A percentile compares a stretch with the other conserved stretches of the same genome.
Conservation (phyloP, 2,113 vertebrate species). For the Carlito syrichta region DNA sequence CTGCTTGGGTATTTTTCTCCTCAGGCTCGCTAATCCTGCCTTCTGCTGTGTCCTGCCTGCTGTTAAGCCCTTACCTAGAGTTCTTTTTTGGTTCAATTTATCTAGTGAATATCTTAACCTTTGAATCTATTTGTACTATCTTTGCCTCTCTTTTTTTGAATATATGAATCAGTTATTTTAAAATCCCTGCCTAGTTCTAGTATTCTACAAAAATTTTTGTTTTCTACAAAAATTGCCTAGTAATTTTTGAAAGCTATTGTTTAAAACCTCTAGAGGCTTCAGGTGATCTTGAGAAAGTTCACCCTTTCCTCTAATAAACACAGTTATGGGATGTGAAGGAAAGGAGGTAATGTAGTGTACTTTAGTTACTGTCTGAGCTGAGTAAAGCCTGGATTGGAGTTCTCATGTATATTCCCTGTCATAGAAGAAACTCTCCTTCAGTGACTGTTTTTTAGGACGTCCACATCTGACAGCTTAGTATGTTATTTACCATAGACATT, state of each 20-base stretch:
- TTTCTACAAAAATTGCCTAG: no score
- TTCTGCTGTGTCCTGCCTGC: not conserved
- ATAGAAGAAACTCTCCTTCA: not conserved
- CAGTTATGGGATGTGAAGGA: not conserved
- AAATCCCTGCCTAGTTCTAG: not conserved
- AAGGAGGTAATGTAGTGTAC: not conserved
- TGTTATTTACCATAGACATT: not conserved
- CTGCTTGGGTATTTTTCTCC: not conserved
- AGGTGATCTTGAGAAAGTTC: not conserved
- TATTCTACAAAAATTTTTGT: no score
- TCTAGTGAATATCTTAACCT: not conserved
- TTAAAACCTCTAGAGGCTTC: not conserved
- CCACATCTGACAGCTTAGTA: not conserved
- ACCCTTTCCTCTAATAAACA: not conserved
- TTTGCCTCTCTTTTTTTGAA: not conserved
- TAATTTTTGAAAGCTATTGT: not conserved
- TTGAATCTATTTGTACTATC: not conserved
- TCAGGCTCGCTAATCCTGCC: not conserved
- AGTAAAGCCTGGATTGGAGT: not conserved
- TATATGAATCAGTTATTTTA: not conserved
- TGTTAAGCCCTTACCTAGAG: not conserved
- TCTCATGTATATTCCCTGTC: not conserved
- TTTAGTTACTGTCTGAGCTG: not conserved
- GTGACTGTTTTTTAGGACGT: not conserved
- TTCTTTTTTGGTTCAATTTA: not conserved